These are phyloP conservation scores for Aldrovandia affinis DNA, from an alignment of 2,797 vertebrate species.

Conservation along the genomic window DNA sequence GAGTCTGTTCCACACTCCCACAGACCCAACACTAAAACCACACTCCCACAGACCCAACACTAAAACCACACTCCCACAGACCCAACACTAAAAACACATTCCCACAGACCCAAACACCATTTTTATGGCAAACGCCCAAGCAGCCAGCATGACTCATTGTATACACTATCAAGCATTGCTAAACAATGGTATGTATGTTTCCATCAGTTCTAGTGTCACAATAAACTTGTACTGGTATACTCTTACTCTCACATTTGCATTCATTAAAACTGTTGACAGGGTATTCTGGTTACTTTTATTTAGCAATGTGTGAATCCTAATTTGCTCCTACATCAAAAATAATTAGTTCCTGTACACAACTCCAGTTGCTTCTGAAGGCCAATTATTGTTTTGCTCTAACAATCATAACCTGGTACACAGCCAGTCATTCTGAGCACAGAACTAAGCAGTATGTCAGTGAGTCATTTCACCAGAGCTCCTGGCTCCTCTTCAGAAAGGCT, in stretches of 20 bases:
- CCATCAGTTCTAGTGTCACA: slow-evolving; percentile 16
- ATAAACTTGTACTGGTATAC: neutral
- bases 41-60: neutral
- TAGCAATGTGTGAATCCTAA: slow-evolving; percentile 23
- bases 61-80: no score
- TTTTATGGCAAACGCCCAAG: neutral
- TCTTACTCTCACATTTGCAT: slow-evolving; percentile 5
- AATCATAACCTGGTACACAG: neutral
- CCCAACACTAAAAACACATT: no score
- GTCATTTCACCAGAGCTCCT: no score
- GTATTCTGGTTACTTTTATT: neutral
- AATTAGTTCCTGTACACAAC: slow-evolving; percentile 37
- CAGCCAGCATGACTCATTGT: neutral
- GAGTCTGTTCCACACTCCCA: no score
- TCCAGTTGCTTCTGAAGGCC: slow-evolving; percentile 19
- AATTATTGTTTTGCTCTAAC: slow-evolving; percentile 31
- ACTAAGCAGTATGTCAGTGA: neutral
- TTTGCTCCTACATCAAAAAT: slow-evolving; percentile 26
- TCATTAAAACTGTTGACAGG: slow-evolving; percentile 37
- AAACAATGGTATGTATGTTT: slow-evolving; percentile 19
- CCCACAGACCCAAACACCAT: neutral
- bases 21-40: no score
- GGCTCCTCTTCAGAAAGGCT: no score
- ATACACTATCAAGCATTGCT: neutral
- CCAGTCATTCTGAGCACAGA: neutral